Evolutionary conservation across 2,888 invertebrate genomes (phyloP).

Genomic region (Mantis religiosa): DNA sequence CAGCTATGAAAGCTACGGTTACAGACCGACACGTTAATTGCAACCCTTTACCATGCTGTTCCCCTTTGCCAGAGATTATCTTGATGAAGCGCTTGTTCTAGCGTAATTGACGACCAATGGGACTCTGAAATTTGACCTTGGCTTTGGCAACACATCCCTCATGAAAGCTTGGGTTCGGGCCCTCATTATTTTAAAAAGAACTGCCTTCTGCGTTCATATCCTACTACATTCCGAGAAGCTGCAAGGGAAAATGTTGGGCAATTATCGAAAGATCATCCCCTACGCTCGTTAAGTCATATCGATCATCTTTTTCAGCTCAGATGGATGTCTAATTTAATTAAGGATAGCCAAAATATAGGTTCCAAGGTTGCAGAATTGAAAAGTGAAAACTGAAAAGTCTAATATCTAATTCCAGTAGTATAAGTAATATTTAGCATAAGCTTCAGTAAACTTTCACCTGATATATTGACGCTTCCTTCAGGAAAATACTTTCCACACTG

Average conservation of each 20-base stretch:
- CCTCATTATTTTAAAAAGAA: not conserved
- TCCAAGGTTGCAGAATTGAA: no score
- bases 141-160: not conserved
- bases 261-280: not conserved
- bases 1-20: not conserved
- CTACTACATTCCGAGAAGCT: not conserved
- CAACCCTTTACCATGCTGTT: not conserved
- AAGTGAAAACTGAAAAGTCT: no score
- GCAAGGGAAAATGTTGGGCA: not conserved
- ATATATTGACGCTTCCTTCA: no score
- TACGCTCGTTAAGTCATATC: not conserved
- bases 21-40: not conserved
- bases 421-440: no score
- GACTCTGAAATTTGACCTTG: not conserved
- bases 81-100: not conserved
- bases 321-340: not conserved
- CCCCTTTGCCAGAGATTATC: not conserved
- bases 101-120: not conserved
- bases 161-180: no score
- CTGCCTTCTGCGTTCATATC: not conserved
- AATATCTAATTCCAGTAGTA: no score
- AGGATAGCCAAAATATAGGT: not conserved
- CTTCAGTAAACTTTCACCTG: no score
- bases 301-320: not conserved
- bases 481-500: no score